These are phyloP conservation scores for Trachops cirrhosus DNA, from an alignment of 2,797 vertebrate species.

Conservation along the genomic window DNA sequence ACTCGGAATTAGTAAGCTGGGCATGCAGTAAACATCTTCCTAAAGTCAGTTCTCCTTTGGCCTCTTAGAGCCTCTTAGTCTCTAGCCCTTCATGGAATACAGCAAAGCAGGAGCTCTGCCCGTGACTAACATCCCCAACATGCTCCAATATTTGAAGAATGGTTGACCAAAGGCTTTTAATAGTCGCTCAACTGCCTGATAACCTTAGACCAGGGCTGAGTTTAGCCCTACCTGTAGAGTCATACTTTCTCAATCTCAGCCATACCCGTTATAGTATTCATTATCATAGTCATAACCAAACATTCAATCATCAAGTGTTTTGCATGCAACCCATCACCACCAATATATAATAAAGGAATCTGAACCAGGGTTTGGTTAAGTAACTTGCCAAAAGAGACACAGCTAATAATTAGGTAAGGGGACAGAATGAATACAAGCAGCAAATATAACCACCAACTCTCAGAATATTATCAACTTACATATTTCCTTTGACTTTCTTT, in stretches of 20 bases:
- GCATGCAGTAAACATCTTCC: neutral
- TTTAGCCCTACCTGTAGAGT: neutral
- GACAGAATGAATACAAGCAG: neutral
- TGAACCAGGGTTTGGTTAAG: neutral
- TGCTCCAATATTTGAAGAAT: neutral
- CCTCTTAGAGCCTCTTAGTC: neutral
- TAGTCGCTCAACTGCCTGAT: neutral
- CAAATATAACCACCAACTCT: neutral
- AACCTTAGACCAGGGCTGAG: neutral
- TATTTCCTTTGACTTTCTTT: neutral
- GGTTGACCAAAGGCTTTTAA: neutral
- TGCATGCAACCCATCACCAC: neutral
- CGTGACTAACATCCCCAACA: neutral
- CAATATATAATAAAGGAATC: neutral
- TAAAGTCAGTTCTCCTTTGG: neutral
- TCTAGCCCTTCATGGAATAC: neutral
- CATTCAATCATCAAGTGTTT: neutral
- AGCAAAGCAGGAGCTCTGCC: neutral
- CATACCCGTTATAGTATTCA: neutral
- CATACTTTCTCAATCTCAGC: neutral
- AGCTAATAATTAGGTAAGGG: neutral
- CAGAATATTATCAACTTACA: neutral
- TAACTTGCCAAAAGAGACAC: neutral
- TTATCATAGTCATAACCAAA: neutral
- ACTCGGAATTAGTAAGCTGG: neutral